Evolutionary conservation across 2,888 invertebrate species (phyloP).

Genomic region (Aphrophora alni): DNA sequence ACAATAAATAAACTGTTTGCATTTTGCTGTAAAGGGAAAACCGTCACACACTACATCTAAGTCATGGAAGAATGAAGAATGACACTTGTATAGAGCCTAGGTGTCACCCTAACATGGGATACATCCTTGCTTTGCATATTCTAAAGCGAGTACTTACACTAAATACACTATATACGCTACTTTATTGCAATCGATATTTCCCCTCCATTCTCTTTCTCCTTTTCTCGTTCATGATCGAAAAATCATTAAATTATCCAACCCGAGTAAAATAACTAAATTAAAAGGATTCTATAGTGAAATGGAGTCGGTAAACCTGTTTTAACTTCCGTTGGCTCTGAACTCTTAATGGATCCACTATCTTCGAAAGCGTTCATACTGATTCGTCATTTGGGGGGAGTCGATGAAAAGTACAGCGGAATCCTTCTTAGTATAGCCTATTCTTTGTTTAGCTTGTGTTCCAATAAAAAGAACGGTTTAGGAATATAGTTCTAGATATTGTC

Average conservation of each 20-base stretch:
- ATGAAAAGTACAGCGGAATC: no score
- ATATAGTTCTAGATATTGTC: no score
- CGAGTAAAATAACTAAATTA: neutral
- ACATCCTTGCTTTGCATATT: conserved; percentile 17
- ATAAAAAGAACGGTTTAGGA: no score
- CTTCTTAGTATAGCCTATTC: no score
- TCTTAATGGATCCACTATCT: no score
- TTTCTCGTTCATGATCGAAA: no score
- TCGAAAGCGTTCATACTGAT: no score
- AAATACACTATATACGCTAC: conserved; percentile 33
- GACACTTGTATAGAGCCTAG: conserved; percentile 31
- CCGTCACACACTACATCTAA: neutral
- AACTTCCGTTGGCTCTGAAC: no score
- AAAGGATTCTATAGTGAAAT: no score
- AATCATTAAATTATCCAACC: neutral
- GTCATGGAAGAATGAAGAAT: conserved; percentile 25
- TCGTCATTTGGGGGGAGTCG: no score
- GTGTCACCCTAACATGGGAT: conserved; percentile 21
- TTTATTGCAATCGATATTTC: conserved; percentile 15
- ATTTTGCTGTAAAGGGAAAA: neutral
- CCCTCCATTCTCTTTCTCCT: neutral
- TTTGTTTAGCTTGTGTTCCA: no score
- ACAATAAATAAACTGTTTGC: neutral
- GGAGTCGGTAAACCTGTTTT: no score
- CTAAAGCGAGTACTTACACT: neutral